Conservation (phyloP, 2,888 invertebrate species). For the Elegia similella region DNA sequence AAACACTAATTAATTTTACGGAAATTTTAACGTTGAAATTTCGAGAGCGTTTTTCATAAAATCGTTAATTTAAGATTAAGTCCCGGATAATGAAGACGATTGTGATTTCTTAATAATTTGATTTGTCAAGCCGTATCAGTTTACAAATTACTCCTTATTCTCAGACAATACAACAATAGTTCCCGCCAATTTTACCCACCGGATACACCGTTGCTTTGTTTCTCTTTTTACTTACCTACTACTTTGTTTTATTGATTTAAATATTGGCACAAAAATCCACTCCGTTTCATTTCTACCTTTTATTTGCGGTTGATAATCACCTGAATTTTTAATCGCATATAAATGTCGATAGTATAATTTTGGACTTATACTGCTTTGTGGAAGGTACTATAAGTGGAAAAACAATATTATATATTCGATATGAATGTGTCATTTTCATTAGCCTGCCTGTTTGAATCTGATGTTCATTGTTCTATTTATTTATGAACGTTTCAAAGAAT, state of each 20-base stretch:
- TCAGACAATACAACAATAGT: conserved; percentile 51
- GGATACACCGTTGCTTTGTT: conserved; percentile 47
- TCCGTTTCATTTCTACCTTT: not conserved
- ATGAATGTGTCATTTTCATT: not conserved
- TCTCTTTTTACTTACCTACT: conserved; percentile 25
- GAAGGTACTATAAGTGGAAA: not conserved
- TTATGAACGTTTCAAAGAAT: conserved; percentile 1
- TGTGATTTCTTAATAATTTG: conserved; percentile 42
- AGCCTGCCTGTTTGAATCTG: not conserved
- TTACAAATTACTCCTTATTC: conserved; percentile 46
- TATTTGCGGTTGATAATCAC: not conserved
- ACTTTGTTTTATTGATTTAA: conserved; percentile 25
- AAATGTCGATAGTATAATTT: not conserved
- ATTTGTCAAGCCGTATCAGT: conserved; percentile 48
- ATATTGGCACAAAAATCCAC: not conserved
- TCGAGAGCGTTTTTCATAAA: not conserved
- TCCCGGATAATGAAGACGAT: conserved; percentile 25
- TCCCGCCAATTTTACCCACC: conserved; percentile 36
- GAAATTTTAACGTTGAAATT: too few relatives aligned
- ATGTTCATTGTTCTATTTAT: not conserved
- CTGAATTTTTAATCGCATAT: not conserved
- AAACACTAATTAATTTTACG: too few relatives aligned
- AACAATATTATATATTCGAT: not conserved
- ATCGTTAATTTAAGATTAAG: conserved; percentile 6
- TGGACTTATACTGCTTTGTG: not conserved